phyloP scores from a whole-genome alignment of 2,113 vertebrate species.

The Phaethon lepturus region DNA sequence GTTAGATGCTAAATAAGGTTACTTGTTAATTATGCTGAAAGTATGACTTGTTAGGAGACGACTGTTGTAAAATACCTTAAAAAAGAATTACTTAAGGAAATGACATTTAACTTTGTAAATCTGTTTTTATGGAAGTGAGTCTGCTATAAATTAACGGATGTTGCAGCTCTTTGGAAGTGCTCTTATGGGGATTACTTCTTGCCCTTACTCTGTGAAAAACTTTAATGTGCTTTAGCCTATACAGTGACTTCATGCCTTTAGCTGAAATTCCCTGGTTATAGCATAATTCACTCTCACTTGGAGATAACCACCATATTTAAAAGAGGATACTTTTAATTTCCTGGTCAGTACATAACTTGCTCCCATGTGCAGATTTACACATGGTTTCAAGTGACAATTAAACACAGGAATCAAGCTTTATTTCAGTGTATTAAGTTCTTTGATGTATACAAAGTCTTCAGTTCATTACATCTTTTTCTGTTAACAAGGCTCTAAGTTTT shows the following conservation, averaged over 20 bases:
- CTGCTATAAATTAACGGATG: neutral
- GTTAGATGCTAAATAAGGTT: neutral
- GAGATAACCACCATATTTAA: neutral
- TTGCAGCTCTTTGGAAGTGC: neutral
- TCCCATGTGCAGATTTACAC: neutral
- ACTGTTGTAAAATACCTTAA: neutral
- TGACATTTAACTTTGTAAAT: conserved; percentile 18
- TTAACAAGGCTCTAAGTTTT: neutral
- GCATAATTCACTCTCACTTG: neutral
- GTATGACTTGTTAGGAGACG: neutral
- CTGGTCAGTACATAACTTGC: neutral
- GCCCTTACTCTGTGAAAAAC: neutral
- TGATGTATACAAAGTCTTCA: neutral
- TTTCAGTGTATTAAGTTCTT: neutral
- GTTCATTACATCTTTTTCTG: neutral
- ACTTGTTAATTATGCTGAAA: neutral
- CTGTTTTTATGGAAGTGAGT: neutral
- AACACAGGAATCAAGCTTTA: neutral
- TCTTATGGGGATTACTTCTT: neutral
- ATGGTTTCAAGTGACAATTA: neutral
- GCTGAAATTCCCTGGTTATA: neutral
- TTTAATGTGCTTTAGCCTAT: neutral
- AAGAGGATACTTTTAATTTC: neutral
- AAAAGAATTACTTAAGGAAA: conserved; percentile 15
- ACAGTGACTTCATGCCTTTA: neutral